Conservation (phyloP, 2,888 invertebrate genomes). For the Rotaria socialis region DNA sequence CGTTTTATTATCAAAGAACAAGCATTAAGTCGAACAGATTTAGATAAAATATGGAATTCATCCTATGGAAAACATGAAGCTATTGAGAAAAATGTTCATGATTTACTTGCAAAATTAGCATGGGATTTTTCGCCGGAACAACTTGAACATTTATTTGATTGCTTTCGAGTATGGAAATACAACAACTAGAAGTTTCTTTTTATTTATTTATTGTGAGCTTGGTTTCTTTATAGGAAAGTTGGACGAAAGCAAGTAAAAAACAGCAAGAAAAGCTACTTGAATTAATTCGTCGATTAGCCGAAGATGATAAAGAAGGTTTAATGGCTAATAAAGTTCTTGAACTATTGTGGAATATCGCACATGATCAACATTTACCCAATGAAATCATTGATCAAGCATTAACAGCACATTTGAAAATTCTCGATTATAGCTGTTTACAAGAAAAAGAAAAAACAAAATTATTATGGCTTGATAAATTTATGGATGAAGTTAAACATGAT, state of each 20-base stretch:
- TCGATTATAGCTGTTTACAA: constrained; percentile 74
- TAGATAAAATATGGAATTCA: constrained; percentile 80
- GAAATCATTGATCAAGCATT: constrained; percentile 95
- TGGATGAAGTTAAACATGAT: constrained; percentile 38
- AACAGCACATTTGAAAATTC: constrained; percentile 89
- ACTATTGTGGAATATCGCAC: constrained; percentile 90
- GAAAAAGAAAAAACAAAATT: constrained; percentile 35
- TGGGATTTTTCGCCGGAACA: constrained; percentile 98
- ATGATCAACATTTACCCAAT: constrained; percentile 88
- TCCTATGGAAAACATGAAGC: constrained; percentile 89
- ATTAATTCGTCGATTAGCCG: constrained; percentile 84
- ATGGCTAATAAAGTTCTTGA: constrained; percentile 67
- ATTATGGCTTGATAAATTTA: constrained; percentile 12
- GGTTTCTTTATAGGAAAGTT: constrained; percentile 64
- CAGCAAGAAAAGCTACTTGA: constrained; percentile 90
- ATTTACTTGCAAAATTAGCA: constrained; percentile 86
- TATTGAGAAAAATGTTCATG: constrained; percentile 94
- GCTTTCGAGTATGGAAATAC: constrained; percentile 72
- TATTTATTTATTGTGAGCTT: background rate
- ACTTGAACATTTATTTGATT: constrained; percentile 89
- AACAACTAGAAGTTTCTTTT: no score
- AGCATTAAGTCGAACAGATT: constrained; percentile 78
- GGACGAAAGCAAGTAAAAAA: constrained; percentile 90
- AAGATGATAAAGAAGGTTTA: constrained; percentile 85
- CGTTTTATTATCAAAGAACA: constrained; percentile 83